These are phyloP conservation scores for Chrysopilus asiliformis DNA, from an alignment of 2,888 invertebrate genomes.

Conservation along the genomic window DNA sequence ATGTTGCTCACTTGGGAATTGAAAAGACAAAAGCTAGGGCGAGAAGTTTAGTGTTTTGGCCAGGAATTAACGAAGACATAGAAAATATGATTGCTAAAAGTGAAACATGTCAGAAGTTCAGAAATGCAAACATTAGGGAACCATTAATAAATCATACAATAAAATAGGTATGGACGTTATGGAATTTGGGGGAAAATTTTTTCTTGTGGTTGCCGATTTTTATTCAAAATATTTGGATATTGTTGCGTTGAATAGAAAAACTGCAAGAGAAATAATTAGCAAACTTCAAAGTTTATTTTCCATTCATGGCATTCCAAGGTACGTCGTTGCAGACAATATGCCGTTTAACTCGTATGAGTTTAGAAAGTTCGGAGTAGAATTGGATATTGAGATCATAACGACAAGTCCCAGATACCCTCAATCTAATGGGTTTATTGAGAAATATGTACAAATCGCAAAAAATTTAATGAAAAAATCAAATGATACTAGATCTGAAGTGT, in stretches of 20 bases:
- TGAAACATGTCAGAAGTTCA: slow-evolving; percentile 5
- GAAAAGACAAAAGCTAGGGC: slow-evolving; percentile 3
- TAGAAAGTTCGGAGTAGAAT: not conserved
- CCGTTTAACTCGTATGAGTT: slow-evolving; percentile 2
- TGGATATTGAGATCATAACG: slow-evolving; percentile 1
- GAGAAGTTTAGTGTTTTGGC: slow-evolving; percentile 6
- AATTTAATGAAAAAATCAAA: not conserved
- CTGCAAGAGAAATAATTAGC: slow-evolving; percentile 5
- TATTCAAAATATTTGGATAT: slow-evolving; percentile 13
- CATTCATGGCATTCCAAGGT: slow-evolving; percentile 5
- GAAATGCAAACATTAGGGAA: slow-evolving; percentile 4
- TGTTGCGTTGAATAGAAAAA: slow-evolving; percentile 1
- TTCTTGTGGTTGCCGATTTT: slow-evolving; percentile 12
- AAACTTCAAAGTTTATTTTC: slow-evolving; percentile 12
- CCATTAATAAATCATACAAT: slow-evolving; percentile 7
- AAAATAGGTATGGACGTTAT: slow-evolving; percentile 9
- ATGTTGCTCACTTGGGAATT: slow-evolving; percentile 6
- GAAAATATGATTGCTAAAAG: slow-evolving; percentile 2
- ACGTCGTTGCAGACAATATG: slow-evolving; percentile 4
- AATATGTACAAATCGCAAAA: slow-evolving; percentile 1
- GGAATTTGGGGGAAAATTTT: slow-evolving; percentile 8
- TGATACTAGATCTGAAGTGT: not conserved
- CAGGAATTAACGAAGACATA: slow-evolving; percentile 4
- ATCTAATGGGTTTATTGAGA: slow-evolving; percentile 1
- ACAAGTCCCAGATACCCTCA: slow-evolving; percentile 2